These are phyloP conservation scores for Dione vanillae DNA, from an alignment of 2,888 invertebrate genomes.

Conservation along the genomic window DNA sequence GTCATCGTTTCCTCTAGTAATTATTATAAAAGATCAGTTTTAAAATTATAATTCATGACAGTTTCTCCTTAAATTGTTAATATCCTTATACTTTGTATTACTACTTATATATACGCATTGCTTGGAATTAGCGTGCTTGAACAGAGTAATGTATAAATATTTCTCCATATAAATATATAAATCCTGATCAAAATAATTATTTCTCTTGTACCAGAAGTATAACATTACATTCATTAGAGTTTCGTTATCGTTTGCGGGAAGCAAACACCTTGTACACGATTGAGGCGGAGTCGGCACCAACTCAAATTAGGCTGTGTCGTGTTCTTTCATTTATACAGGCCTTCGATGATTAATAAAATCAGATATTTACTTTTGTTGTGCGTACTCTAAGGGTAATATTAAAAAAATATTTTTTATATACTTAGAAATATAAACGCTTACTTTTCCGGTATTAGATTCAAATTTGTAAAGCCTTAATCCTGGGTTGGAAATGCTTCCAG, in stretches of 20 bases:
- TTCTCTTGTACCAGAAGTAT: slow-evolving; percentile 1
- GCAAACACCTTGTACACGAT: slow-evolving; percentile 38
- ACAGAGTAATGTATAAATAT: no score
- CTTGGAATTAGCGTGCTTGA: no score
- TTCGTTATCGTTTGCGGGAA: slow-evolving; percentile 2
- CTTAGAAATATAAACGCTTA: slow-evolving; percentile 56
- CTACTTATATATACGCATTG: no score
- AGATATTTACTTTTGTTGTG: neutral
- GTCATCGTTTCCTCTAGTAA: no score
- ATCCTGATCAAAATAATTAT: slow-evolving; percentile 15
- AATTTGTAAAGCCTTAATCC: slow-evolving; percentile 95
- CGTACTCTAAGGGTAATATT: neutral
- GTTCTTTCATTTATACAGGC: slow-evolving; percentile 39
- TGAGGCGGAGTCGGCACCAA: slow-evolving; percentile 31
- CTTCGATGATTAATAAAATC: slow-evolving; percentile 24
- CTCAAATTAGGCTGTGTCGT: slow-evolving; percentile 42
- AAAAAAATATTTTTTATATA: no score
- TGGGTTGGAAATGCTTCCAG: slow-evolving; percentile 94
- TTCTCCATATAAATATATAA: neutral
- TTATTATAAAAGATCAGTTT: no score
- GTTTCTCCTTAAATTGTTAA: no score
- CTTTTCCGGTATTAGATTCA: slow-evolving; percentile 94
- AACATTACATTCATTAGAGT: slow-evolving; percentile 15
- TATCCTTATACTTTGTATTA: no score
- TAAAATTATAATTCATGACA: no score